phyloP scores from a whole-genome alignment of 2,888 invertebrate genomes.

The Eledona agricola region DNA sequence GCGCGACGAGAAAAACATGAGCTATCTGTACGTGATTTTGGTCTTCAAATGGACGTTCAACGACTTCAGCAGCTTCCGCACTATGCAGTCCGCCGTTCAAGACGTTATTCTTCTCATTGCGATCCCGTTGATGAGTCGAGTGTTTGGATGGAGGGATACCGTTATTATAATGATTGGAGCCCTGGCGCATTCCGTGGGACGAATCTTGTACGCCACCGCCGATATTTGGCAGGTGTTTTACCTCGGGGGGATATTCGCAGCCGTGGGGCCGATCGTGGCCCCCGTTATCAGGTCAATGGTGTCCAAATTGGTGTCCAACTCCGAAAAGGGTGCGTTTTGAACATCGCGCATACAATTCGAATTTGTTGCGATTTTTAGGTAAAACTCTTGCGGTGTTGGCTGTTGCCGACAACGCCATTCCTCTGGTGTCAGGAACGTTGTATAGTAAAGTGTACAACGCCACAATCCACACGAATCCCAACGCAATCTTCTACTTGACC shows the following conservation, averaged over 20 bases:
- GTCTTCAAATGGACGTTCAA: conserved; percentile 77
- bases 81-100: conserved; percentile 76
- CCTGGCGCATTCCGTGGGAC: conserved; percentile 72
- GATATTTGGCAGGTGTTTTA: conserved; percentile 69
- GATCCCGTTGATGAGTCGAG: conserved; percentile 76
- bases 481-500: conserved; percentile 77
- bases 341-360: not conserved
- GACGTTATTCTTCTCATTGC: conserved; percentile 76
- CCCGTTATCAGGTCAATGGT: conserved; percentile 84
- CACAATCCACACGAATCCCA: conserved; percentile 68
- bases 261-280: conserved; percentile 81
- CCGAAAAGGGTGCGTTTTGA: conserved; percentile 71
- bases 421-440: conserved; percentile 75
- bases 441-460: conserved; percentile 79
- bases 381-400: conserved; percentile 80
- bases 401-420: conserved; percentile 83
- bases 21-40: conserved; percentile 77
- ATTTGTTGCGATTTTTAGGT: conserved; percentile 62
- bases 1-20: conserved; percentile 80
- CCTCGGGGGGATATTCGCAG: conserved; percentile 74
- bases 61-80: conserved; percentile 75
- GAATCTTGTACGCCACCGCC: conserved; percentile 74
- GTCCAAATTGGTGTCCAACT: conserved; percentile 76
- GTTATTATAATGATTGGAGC: conserved; percentile 79
- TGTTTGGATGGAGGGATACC: conserved; percentile 74